phyloP scores from a whole-genome alignment of 2,888 invertebrate genomes.

The Cephus spinipes region DNA sequence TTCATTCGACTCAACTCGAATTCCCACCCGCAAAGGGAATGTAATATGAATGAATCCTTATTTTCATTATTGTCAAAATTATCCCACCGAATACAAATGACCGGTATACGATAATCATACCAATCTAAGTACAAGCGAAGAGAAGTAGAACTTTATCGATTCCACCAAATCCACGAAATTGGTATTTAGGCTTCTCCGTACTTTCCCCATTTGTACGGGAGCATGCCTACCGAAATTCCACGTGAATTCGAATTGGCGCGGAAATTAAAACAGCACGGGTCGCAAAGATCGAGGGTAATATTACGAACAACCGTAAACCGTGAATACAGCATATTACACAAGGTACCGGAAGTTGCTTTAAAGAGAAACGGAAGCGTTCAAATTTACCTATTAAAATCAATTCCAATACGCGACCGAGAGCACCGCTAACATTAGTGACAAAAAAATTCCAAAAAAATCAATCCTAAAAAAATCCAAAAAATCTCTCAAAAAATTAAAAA shows the following conservation, averaged over 20 bases:
- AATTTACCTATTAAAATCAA: neutral
- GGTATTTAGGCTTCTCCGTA: neutral
- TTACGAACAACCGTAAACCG: neutral
- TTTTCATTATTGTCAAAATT: neutral
- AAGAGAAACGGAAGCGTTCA: neutral
- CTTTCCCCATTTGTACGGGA: neutral
- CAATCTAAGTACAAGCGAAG: neutral
- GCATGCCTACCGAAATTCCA: neutral
- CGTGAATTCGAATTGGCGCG: neutral
- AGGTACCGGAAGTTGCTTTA: neutral
- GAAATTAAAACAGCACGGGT: neutral
- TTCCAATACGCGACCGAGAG: neutral
- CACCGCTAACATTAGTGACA: neutral
- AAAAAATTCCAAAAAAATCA: neutral
- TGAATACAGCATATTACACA: neutral
- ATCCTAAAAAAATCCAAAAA: neutral
- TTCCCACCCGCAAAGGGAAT: neutral
- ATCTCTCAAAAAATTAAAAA: neutral
- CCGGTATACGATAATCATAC: neutral
- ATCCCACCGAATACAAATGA: neutral
- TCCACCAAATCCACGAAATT: neutral
- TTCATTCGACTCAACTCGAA: neutral
- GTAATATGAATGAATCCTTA: neutral
- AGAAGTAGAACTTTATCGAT: neutral
- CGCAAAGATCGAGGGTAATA: neutral